Percentiles rank a stretch among this genome's conserved stretches.
phyloP scores from a whole-genome alignment of 2,113 vertebrate genomes.

The Riparia riparia region DNA sequence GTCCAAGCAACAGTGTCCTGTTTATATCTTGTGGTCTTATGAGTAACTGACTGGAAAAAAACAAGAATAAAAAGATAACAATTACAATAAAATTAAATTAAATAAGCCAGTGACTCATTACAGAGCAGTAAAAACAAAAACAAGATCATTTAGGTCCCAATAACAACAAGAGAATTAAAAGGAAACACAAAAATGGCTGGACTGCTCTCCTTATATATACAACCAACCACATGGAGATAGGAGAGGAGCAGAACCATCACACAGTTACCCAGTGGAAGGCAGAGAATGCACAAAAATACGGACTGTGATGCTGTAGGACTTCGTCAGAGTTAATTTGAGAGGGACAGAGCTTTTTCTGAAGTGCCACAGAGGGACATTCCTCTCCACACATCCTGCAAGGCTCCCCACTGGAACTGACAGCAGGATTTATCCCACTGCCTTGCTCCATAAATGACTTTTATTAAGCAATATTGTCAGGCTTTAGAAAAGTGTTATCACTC shows the following conservation, averaged over 20 bases:
- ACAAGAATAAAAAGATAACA: slow-evolving; percentile 80
- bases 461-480: not conserved
- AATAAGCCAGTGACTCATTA: slow-evolving; percentile 81
- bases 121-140: slow-evolving; percentile 78
- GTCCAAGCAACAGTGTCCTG: slow-evolving; percentile 76
- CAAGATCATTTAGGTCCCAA: slow-evolving; percentile 60
- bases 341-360: not conserved
- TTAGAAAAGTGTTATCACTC: not conserved
- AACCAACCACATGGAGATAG: not conserved
- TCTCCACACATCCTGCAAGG: not conserved
- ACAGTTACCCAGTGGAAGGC: not conserved
- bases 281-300: not conserved
- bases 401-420: not conserved
- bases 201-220: not conserved
- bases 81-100: slow-evolving; percentile 81
- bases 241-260: not conserved
- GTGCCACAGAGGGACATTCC: not conserved
- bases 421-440: not conserved
- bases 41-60: slow-evolving; percentile 81
- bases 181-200: slow-evolving; percentile 14
- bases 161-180: slow-evolving; percentile 33
- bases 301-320: not conserved
- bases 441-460: not conserved
- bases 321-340: not conserved
- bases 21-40: slow-evolving; percentile 82